Evolutionary conservation across 2,888 invertebrate genomes (phyloP), one percentile per base, ranked within the genome.

Genomic region (Fragum sueziense): DNA sequence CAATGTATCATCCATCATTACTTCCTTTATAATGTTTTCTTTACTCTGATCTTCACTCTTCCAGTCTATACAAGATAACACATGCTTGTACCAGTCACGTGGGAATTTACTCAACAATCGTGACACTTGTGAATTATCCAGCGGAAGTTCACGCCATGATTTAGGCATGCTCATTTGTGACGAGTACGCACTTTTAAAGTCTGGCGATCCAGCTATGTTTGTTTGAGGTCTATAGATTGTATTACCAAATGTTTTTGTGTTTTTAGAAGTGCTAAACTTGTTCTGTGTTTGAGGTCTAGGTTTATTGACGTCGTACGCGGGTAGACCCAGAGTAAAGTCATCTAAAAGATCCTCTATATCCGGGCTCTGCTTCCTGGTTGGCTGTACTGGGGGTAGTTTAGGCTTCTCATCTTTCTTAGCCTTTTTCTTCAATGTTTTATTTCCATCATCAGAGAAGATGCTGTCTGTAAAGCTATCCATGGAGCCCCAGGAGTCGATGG

Each of bases 101-200:
- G 91, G 91, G 75, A 91, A 92, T 76, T 88, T 85, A 29, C 76
- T 83, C 67, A 89, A 76, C 71, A 88, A 84, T 17, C 87, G 74
- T 1, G 88, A 86, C 77, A 91, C 80, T 69, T 90, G 88, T 2
- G 90, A 88, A 57, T 88, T 86, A 34, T 91, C 90, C 14, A 92
- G 78, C 9, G 91, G 91, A 51, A 91, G 73, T 71, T 92, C 90
- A 29, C 89, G 84, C 92, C 92, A 92, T 31, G 88, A 86, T 37
- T 83, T 71, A 11, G 91, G 91, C 70, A 91, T 75, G 79, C 90
- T 90, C 52, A 91, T 85, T 51, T 90, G 88, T 2, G 88, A 87
- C 29, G 91, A 91, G 76, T 88, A 88, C 31, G 87, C 88, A 70
- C 89, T 89, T 70, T 88, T 90, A 81, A 90, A 91, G 70, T 91